These are phyloP conservation scores for Piprites chloris DNA, from an alignment of 2,113 vertebrate genomes.

Conservation along the genomic window DNA sequence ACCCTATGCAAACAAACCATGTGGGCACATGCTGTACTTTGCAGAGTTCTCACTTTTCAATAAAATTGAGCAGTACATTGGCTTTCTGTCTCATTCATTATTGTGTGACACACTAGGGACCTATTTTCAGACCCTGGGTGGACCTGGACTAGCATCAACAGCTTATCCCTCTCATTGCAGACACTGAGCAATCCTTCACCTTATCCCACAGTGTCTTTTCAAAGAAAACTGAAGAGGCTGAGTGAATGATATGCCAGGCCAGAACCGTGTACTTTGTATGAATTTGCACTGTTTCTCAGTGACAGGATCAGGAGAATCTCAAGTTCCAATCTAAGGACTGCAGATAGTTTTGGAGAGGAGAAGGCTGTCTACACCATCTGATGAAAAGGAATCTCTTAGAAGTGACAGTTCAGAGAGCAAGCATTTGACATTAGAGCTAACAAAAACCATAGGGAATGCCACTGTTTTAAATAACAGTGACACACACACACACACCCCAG, in stretches of 20 bases:
- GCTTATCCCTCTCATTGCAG: neutral
- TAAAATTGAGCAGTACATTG: neutral
- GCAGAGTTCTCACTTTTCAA: neutral
- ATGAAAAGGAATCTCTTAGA: neutral
- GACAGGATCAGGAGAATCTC: neutral
- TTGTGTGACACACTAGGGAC: neutral
- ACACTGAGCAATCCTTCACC: neutral
- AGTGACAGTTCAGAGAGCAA: neutral
- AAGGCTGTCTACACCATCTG: neutral
- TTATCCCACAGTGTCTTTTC: neutral
- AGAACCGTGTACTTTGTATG: neutral
- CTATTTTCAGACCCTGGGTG: neutral
- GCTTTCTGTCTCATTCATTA: conserved; percentile 28
- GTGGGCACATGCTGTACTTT: neutral
- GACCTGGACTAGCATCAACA: neutral
- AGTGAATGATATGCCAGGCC: neutral
- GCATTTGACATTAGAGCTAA: neutral
- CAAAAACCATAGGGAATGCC: neutral
- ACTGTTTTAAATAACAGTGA: neutral
- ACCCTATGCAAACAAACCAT: neutral
- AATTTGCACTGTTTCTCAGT: neutral
- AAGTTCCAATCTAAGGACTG: neutral
- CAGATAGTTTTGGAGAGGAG: neutral
- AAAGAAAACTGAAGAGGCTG: neutral
- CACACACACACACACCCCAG: neutral